Base-by-base conservation (phyloP, 2,797 vertebrate genomes). In the Erethizon dorsatum region DNA sequence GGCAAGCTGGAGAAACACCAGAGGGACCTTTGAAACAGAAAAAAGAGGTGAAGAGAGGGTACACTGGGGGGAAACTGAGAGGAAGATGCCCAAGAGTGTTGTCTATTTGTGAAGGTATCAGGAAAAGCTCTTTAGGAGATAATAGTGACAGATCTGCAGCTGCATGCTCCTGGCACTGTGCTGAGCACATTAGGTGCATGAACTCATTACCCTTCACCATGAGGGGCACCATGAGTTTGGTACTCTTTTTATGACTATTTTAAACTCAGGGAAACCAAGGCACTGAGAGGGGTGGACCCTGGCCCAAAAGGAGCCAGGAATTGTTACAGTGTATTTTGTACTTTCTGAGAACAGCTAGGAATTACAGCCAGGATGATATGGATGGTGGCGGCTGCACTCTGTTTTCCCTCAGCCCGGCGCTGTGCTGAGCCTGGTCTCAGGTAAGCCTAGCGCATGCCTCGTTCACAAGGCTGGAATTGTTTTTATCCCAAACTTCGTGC, bases 1-100 rank as follows among this genome's bases (percentile, higher is more conserved):
- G 83, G 56, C 17, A 90, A 87, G 57, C 57, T 90, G 24, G 65
- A 63, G 77, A 93, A 90, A 61, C 77, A 75, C 18, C 52, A 85
- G 71, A 78, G 67, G 73, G 15, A 61, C 24, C 13, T 57, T 88
- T 82, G 28, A 67, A n/a, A 11, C 54, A 47, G 33, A 79, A 94
- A 75, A 50, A 10, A 61, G 67, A 47, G 45, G 37, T 28, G 41
- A 65, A 75, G 47, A 50, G 59, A 59, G 61, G 22, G 37, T 15
- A 5, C 9, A 1, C 15, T 24, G 24, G 7, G 52, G 18, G 71
- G 14, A 17, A 57, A 41, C 2, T 3, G 9, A 67, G 20, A 89
- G 78, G 50, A 80, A 94, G 52, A 12, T 11, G 17, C 0, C 8
- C 50, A 63, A 71, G 61, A 50, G 14, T 17, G 0, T 2, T n/a